Base-by-base conservation (phyloP, 1,140 invertebrate genomes). In the Camponotus floridanus region DNA sequence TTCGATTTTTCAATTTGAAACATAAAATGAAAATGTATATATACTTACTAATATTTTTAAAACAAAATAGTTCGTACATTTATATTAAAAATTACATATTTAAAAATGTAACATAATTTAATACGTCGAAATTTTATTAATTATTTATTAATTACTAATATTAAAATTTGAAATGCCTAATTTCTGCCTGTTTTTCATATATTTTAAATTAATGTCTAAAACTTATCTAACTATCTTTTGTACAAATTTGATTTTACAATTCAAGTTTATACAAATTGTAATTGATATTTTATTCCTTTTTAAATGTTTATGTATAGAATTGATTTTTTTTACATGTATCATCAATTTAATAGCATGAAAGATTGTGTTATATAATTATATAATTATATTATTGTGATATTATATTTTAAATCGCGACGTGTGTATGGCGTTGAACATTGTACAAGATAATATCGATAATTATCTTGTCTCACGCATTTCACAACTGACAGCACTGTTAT, bases 401-500 rank as follows among this genome's bases (percentile, higher is more conserved):
- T 81, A 59, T 71, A 21, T 70, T 21, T 9, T 68, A 70, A 80
- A 73, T 45, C 9, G 15, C 55, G 15, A 31, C 42, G 33, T 33
- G 39, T 33, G 39, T 71, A 80, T 42, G 9, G 5, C 15, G 64
- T 48, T 59, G 71, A 55, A 73, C 13, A 70, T 48, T 8, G 18
- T 67, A 51, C 8, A 9, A 31, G 18, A n/a, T 55, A 55, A 55
- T 33, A 18, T 33, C 51, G 33, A 80, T 70, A 57, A 13, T 42
- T 9, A 79, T 79, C 74, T 80, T 68, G 4, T 18, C n/a, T 33
- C 36, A 78, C 39, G 18, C 33, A 48, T 59, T 26, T 42, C 26
- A 15, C 79, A 79, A 51, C 36, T 71, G 39, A 70, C 51, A 26
- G 36, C 13, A 65, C 51, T 45, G 26, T 73, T 81, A 81, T 81